Percentiles rank a stretch among this genome's conserved stretches.
These are phyloP conservation scores for Acholoe squamosa DNA, from an alignment of 2,888 invertebrate genomes.

Conservation along the genomic window DNA sequence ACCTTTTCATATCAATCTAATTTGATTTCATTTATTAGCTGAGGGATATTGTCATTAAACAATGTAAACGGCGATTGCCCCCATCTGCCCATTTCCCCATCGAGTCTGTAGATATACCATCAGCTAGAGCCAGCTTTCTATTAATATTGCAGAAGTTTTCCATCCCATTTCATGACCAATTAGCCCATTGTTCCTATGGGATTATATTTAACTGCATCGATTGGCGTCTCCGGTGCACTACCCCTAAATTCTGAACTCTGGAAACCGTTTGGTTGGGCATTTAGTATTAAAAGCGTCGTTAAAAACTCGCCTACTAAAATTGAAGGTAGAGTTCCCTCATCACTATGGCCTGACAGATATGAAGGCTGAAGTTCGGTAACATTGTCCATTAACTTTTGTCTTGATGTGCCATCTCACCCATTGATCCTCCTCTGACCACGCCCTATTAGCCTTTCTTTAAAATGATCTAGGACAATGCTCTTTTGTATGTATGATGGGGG, in stretches of 20 bases:
- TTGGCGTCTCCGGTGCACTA: neutral
- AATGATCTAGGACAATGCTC: too few species aligned
- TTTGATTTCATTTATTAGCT: neutral
- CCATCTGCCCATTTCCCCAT: neutral
- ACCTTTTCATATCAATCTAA: neutral
- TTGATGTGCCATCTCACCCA: too few species aligned
- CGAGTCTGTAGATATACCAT: neutral
- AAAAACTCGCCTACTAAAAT: neutral
- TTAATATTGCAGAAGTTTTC: neutral
- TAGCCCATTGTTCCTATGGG: neutral
- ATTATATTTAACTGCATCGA: neutral
- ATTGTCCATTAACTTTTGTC: too few species aligned
- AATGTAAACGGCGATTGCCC: neutral
- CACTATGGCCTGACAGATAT: too few species aligned
- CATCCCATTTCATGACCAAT: neutral
- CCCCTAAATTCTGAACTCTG: neutral
- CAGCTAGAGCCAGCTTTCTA: neutral
- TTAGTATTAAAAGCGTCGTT: neutral
- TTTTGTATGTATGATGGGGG: too few species aligned
- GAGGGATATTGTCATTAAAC: neutral
- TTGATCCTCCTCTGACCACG: too few species aligned
- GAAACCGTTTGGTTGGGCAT: neutral
- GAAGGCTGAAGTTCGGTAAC: too few species aligned
- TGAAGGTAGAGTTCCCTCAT: too few species aligned
- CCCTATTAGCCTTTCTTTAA: too few species aligned